Evolutionary conservation across 2,888 invertebrate genomes (phyloP), one percentile per base, ranked within the genome.

Genomic region (Oscheius sp.): DNA sequence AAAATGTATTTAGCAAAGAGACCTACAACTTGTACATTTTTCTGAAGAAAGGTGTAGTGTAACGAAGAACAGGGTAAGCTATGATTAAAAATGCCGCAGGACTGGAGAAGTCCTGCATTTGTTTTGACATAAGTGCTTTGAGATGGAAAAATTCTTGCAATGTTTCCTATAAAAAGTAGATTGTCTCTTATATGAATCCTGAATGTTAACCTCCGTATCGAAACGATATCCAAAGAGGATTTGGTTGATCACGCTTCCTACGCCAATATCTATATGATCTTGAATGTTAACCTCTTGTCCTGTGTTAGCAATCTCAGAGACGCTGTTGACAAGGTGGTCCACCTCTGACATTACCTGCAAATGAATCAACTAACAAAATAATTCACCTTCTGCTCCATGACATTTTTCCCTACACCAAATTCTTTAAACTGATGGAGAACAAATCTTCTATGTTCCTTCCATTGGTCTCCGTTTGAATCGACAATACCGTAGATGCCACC

Each of bases 381-480:
- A 28, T 45, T 30, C 22, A 70, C 71, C 38, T 38, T 51, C 36
- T 68, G 62, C 33, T 74, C 71, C 76, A 76, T 76, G 9, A 67
- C 54, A 45, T 74, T 74, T 49, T 72, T 72, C n/a, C 75, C 77
- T 50, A 77, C 41, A 28, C 77, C 77, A 30, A 77, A 72, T 36
- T 77, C 73, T 49, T 67, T 51, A 38, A 77, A 26, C 14, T 67
- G 67, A 20, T 71, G 71, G 17, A 77, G 38, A 2, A 70, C 66
- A 44, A 75, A 77, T 12, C 74, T 51, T 8, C 77, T 32, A 28
- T 75, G 75, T 45, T 71, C 73, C 33, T 66, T 71, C 77, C 76
- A 76, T 8, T 50, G 49, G 22, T 70, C 54, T 12, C 76, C 76
- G 49, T 71, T 73, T 8, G 71, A 65, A 36, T 75, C 75, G 17